phyloP scores from a whole-genome alignment of 2,113 vertebrate species.

The Leptosomus discolor region DNA sequence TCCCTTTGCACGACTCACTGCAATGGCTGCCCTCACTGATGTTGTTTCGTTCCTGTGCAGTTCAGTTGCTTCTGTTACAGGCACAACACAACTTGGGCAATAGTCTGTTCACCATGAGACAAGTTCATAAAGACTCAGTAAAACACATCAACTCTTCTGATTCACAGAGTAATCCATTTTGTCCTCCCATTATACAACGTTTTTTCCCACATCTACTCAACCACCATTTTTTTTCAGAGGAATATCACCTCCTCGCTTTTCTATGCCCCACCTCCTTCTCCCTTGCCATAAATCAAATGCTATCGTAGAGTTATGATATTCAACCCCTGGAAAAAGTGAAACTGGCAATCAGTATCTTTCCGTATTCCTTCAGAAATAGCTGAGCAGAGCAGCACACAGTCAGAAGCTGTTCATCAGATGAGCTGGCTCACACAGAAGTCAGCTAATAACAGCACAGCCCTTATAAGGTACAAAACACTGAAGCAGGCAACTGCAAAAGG shows the following conservation, averaged over 20 bases:
- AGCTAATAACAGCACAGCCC: not conserved
- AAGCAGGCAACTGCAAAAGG: not conserved
- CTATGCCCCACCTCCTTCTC: not conserved
- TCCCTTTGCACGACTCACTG: not conserved
- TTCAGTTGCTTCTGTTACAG: not conserved
- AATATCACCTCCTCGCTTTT: not conserved
- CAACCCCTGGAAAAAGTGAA: not conserved
- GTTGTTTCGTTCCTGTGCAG: not conserved
- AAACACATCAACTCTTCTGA: not conserved
- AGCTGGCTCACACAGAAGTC: not conserved
- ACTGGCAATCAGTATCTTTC: not conserved
- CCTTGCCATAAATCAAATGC: not conserved
- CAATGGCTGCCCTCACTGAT: rapidly evolving
- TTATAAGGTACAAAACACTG: not conserved
- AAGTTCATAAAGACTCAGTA: not conserved
- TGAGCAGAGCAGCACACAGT: not conserved
- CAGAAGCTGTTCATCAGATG: not conserved
- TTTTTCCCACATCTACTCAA: not conserved
- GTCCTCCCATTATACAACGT: not conserved
- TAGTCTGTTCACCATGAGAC: not conserved
- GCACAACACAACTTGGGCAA: not conserved
- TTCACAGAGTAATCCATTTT: not conserved
- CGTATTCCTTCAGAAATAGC: not conserved
- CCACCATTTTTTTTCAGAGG: not conserved
- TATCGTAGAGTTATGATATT: not conserved